Conservation (phyloP, 2,888 invertebrate species). For the Drepanosiphum platanoidis region DNA sequence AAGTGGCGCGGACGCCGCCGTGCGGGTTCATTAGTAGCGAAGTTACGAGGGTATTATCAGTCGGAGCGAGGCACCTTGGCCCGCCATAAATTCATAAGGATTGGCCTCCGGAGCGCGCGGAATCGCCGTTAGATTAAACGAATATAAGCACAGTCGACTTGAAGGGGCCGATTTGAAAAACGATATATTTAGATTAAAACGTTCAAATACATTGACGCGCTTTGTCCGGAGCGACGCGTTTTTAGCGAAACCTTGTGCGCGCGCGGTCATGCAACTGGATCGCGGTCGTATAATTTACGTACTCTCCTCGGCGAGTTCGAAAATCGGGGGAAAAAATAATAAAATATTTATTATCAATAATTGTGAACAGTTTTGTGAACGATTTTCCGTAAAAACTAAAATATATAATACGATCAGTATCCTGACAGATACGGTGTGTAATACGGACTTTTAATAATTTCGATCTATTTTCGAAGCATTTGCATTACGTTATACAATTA, state of each 20-base stretch:
- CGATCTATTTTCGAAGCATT: no score
- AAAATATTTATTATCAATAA: no score
- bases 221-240: neutral
- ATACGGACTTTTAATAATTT: no score
- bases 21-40: slow-evolving; percentile 42
- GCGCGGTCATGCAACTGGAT: neutral
- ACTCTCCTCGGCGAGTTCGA: no score
- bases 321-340: no score
- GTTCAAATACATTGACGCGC: slow-evolving; percentile 11
- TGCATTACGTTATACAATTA: no score
- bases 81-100: slow-evolving; percentile 53
- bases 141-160: neutral
- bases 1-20: slow-evolving; percentile 18
- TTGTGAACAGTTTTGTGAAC: no score
- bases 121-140: slow-evolving; percentile 38
- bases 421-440: no score
- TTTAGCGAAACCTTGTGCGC: slow-evolving; percentile 1
- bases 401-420: no score
- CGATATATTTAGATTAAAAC: slow-evolving; percentile 32
- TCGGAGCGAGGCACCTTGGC: neutral
- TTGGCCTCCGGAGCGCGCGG: slow-evolving; percentile 8
- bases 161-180: slow-evolving; percentile 42
- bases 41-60: slow-evolving; percentile 48
- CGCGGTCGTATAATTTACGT: no score
- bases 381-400: no score